phyloP scores from a whole-genome alignment of 2,888 invertebrate species.

The Hyalella azteca region DNA sequence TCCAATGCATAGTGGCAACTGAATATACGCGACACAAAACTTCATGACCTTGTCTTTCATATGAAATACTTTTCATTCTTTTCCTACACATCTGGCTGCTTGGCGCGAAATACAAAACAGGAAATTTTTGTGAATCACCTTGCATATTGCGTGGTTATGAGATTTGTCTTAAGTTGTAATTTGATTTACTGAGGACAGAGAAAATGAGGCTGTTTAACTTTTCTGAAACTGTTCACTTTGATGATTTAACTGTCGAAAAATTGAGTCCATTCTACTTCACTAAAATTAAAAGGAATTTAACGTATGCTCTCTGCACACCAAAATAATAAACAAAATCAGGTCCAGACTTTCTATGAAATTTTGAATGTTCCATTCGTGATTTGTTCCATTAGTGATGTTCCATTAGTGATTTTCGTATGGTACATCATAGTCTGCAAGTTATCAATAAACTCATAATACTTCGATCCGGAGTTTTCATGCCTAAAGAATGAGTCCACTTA shows the following conservation, averaged over 20 bases:
- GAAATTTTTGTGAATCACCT: neutral
- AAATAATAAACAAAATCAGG: neutral
- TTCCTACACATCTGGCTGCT: too few relatives aligned
- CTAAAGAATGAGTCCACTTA: too few relatives aligned
- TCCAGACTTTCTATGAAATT: neutral
- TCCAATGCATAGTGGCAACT: neutral
- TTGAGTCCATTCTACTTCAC: neutral
- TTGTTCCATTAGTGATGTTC: neutral
- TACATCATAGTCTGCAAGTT: too few relatives aligned
- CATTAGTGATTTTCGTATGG: too few relatives aligned
- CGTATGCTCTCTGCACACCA: neutral
- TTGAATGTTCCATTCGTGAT: neutral
- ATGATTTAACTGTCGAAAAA: neutral
- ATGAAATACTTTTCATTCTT: too few relatives aligned
- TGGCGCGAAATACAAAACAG: neutral
- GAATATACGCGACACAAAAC: neutral
- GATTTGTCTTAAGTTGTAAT: neutral
- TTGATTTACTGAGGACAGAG: neutral
- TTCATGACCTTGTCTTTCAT: neutral
- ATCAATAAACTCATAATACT: too few relatives aligned
- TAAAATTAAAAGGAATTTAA: neutral
- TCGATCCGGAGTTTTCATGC: too few relatives aligned
- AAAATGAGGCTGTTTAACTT: neutral
- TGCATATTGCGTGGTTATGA: neutral
- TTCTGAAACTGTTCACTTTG: neutral